These are phyloP conservation scores for Chymomyza procnemis DNA, from an alignment of 2,888 invertebrate genomes.

Conservation along the genomic window DNA sequence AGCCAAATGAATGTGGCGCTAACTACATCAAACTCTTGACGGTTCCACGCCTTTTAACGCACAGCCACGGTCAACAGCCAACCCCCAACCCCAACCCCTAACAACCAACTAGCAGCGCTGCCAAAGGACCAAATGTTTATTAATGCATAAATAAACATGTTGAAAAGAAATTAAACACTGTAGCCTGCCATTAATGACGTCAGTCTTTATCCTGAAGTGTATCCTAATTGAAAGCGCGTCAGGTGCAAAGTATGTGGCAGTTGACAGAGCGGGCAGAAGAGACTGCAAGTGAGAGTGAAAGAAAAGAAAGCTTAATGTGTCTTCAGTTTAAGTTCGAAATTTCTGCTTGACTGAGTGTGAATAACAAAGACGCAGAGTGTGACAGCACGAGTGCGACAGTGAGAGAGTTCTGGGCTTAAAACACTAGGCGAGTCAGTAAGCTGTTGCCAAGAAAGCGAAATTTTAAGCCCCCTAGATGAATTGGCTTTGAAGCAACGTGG, in stretches of 20 bases:
- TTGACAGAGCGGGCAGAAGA: too few relatives aligned
- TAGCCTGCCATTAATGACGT: conserved; percentile 49
- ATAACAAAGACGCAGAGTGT: too few relatives aligned
- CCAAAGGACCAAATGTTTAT: conserved; percentile 50
- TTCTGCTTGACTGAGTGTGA: not conserved
- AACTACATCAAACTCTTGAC: not conserved
- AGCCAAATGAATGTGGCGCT: conserved; percentile 57
- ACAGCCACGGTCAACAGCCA: too few relatives aligned
- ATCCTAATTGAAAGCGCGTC: not conserved
- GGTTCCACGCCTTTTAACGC: not conserved
- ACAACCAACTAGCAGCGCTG: conserved; percentile 6
- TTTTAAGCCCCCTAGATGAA: not conserved
- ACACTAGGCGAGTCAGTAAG: not conserved
- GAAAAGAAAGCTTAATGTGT: not conserved
- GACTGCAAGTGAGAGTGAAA: not conserved
- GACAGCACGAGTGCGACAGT: too few relatives aligned
- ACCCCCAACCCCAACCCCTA: conserved; percentile 7
- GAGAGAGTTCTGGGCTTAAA: not conserved
- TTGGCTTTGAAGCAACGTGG: not conserved
- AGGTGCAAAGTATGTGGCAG: not conserved
- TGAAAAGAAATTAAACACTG: conserved; percentile 66
- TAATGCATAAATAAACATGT: conserved; percentile 67
- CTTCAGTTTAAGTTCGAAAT: not conserved
- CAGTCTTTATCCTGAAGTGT: not conserved
- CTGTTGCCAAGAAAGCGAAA: not conserved